A percentile compares a stretch with the other conserved stretches of the same genome.
Conservation (phyloP, 1,140 invertebrate genomes). For the Drosophila ercepeae region DNA sequence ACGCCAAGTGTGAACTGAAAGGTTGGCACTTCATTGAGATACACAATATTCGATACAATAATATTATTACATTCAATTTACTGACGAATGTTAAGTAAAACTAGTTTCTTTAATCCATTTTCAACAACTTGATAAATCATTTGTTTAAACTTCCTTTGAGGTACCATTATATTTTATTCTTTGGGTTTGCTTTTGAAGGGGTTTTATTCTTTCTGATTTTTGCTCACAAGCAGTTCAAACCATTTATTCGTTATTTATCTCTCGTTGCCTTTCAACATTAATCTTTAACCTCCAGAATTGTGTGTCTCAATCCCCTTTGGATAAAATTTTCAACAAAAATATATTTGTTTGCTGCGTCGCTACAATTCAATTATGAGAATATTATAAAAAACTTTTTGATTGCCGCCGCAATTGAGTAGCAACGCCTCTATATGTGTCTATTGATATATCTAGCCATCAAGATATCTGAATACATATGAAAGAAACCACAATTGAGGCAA, state of each 20-base stretch:
- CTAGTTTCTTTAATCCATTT: not conserved
- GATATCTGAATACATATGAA: conserved; percentile 41
- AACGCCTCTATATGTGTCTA: conserved; percentile 51
- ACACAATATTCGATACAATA: too few relatives aligned
- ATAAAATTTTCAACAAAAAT: conserved; percentile 51
- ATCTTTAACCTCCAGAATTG: conserved; percentile 44
- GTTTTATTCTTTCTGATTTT: not conserved
- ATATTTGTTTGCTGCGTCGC: conserved; percentile 34
- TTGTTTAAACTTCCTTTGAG: conserved; percentile 10
- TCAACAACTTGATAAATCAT: conserved; percentile 5
- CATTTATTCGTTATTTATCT: conserved; percentile 51
- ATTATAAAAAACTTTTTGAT: conserved; percentile 53
- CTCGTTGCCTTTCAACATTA: conserved; percentile 54
- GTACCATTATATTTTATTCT: not conserved
- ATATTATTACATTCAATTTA: not conserved
- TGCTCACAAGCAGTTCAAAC: conserved; percentile 23
- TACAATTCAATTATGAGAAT: conserved; percentile 68
- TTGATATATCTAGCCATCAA: conserved; percentile 52
- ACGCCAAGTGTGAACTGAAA: conserved; percentile 52
- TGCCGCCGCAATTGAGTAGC: conserved; percentile 56
- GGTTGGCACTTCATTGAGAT: conserved; percentile 33
- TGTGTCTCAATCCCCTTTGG: conserved; percentile 55
- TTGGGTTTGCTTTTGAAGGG: not conserved
- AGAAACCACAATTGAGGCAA: conserved; percentile 38
- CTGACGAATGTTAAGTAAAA: not conserved